phyloP scores from a whole-genome alignment of 1,140 invertebrate genomes.

The Aphelinus atriplicis region DNA sequence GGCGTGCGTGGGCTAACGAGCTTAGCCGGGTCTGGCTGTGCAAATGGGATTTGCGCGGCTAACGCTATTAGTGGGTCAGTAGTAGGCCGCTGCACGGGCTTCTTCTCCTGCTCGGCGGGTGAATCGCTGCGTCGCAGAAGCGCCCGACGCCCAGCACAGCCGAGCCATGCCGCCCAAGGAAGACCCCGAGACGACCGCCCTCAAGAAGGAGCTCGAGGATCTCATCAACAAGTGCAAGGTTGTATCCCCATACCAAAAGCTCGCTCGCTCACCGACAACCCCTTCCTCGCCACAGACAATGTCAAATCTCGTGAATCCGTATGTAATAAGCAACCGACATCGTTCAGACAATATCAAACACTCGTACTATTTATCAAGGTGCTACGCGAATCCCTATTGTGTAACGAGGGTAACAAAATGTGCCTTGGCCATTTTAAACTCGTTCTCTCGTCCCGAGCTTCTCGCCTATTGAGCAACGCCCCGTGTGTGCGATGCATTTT shows the following conservation, averaged over 20 bases:
- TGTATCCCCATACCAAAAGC: conserved; percentile 19
- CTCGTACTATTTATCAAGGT: no score
- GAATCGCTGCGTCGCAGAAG: background rate
- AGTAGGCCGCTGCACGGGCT: conserved; percentile 55
- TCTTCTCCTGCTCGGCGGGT: conserved; percentile 51
- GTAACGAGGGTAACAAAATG: no score
- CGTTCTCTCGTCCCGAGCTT: no score
- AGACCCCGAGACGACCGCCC: conserved; percentile 77
- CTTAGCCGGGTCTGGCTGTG: conserved; percentile 37
- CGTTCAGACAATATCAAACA: no score
- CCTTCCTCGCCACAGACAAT: no score
- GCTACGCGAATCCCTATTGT: no score
- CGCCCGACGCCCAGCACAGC: background rate
- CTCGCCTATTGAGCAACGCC: no score
- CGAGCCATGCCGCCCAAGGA: conserved; percentile 70
- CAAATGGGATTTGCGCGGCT: conserved; percentile 61
- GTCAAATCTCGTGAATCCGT: no score
- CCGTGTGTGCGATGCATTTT: no score
- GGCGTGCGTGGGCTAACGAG: no score
- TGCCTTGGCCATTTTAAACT: no score
- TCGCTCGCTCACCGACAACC: background rate
- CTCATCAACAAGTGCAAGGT: conserved; percentile 79
- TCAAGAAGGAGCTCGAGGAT: conserved; percentile 83
- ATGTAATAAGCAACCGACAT: no score
- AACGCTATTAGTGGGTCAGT: conserved; percentile 65